Evolutionary conservation across 2,888 invertebrate species (phyloP), one percentile per base, ranked within the genome.

Genomic region (Cryptophagus acutangulus): DNA sequence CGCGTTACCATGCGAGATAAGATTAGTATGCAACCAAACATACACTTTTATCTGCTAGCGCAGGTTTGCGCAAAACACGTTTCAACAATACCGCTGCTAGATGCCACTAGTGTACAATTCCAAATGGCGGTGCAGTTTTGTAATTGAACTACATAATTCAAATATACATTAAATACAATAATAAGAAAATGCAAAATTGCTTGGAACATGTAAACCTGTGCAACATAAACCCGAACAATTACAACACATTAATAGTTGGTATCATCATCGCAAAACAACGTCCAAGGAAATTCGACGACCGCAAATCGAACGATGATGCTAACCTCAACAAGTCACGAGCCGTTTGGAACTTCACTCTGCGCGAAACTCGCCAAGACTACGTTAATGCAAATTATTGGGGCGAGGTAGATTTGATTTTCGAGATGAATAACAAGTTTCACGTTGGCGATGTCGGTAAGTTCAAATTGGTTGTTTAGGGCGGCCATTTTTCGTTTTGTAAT

Each of bases 331-430:
- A n/a, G n/a, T 74, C 75, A 67, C 75, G 79, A 49, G 83, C 78
- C n/a, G 87, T 88, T 1, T 83, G 84, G 70, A 81, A 79, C 38
- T 84, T 87, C 49, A 87, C 87, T 0, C 49, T 88, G 16, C 74
- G 87, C 46, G 89, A 88, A 69, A 82, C 86, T 0, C 72, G 76
- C 12, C 63, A 75, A 1, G 81, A 84, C 62, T 79, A 82, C 3
- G 82, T 86, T 33, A 87, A 88, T 62, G 81, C 81, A 10, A 82
- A 82, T 45, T 81, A 78, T 46, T 89, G 88, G 88, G 87, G 86
- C 2, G 72, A 76, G 2, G 74, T 74, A 41, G 77, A 78, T 48
- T 79, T 73, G 55, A 71, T 86, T 13, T 71, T 74, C 26, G 76
- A 76, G 39, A 74, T 82, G 49, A 75, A 79, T 53, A 74, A 76